Evolutionary conservation across 2,113 vertebrate genomes (phyloP).

Genomic region (Mellivora capensis): DNA sequence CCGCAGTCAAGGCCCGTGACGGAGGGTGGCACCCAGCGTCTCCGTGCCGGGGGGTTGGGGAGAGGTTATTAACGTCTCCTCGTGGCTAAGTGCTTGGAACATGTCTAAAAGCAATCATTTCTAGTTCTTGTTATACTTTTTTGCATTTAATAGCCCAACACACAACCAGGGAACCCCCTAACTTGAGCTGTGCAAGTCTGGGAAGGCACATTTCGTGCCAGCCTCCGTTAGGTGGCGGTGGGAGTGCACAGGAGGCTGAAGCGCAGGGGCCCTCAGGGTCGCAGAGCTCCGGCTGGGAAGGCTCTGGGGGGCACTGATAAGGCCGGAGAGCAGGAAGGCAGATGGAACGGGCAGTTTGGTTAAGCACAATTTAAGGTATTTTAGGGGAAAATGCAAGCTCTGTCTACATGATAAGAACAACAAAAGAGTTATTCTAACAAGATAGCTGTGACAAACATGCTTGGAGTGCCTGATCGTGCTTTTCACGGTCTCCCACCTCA

Average conservation of each 20-base stretch:
- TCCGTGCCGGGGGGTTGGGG: not conserved
- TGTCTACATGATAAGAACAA: not conserved
- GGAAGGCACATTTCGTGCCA: not conserved
- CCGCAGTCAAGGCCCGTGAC: not conserved
- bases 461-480: not conserved
- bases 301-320: not conserved
- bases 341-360: not conserved
- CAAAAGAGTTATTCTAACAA: not conserved
- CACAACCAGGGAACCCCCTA: not conserved
- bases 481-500: not conserved
- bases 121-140: not conserved
- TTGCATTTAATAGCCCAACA: not conserved
- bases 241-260: not conserved
- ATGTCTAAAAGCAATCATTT: not conserved
- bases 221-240: not conserved
- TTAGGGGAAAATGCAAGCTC: not conserved
- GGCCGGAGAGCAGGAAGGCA: not conserved
- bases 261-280: too few relatives aligned
- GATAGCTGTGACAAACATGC: not conserved
- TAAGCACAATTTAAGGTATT: not conserved
- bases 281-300: not conserved
- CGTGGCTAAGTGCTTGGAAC: not conserved
- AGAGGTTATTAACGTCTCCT: not conserved
- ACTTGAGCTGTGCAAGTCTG: not conserved
- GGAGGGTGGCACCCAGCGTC: not conserved